phyloP scores from a whole-genome alignment of 2,888 invertebrate genomes.

The Pantelozetes paolii region DNA sequence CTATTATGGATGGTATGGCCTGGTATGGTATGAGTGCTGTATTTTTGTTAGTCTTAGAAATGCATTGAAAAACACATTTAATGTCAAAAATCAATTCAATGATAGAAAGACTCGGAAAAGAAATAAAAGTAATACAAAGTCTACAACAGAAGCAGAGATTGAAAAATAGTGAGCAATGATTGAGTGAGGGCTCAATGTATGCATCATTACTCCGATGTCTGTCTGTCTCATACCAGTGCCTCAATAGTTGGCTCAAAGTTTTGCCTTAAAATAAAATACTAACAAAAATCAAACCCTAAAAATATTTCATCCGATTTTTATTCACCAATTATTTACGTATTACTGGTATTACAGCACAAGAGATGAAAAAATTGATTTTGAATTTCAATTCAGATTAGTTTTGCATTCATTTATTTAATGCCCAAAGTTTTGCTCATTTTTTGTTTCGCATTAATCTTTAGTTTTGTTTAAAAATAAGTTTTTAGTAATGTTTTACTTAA shows the following conservation, averaged over 20 bases:
- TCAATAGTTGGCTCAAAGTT: no score
- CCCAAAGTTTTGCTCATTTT: background rate
- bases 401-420: background rate
- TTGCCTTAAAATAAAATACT: background rate
- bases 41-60: background rate
- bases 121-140: background rate
- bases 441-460: background rate
- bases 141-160: background rate
- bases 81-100: constrained; percentile 11
- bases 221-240: background rate
- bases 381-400: background rate
- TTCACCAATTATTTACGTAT: constrained; percentile 22
- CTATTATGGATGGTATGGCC: background rate
- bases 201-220: constrained; percentile 17
- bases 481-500: background rate
- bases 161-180: background rate
- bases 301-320: constrained; percentile 2
- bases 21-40: background rate
- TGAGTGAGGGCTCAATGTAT: constrained; percentile 1
- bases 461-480: no score
- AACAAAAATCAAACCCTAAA: constrained; percentile 1
- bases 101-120: background rate
- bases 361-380: constrained; percentile 12
- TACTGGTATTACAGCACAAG: background rate
- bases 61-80: constrained; percentile 18